These are phyloP conservation scores for Rhyacophila brunnea DNA, from an alignment of 1,140 invertebrate genomes.

Conservation along the genomic window DNA sequence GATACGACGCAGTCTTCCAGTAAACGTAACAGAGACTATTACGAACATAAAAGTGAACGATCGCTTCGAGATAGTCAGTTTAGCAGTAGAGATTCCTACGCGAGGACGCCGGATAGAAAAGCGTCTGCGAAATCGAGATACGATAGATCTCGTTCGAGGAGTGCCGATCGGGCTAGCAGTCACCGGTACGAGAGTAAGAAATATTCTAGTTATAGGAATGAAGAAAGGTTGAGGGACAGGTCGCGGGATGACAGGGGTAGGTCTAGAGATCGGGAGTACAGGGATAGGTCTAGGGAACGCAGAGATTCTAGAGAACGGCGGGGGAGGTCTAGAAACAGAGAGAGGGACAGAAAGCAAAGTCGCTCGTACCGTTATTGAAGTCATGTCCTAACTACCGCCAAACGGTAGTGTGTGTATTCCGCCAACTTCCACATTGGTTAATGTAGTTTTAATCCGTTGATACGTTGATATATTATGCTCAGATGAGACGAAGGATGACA, in stretches of 20 bases:
- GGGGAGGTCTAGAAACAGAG: conserved; percentile 14
- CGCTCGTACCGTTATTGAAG: not conserved
- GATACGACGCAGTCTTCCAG: conserved; percentile 11
- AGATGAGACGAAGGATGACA: too few species aligned
- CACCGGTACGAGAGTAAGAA: conserved; percentile 20
- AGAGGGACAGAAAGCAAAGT: conserved; percentile 12
- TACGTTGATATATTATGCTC: too few species aligned
- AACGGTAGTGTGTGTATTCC: too few species aligned
- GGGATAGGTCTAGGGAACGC: conserved; percentile 21
- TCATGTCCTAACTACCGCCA: too few species aligned
- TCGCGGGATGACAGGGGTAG: conserved; percentile 4
- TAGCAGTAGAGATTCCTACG: conserved; percentile 23
- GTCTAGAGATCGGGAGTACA: conserved; percentile 9
- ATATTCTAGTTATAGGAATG: conserved; percentile 1
- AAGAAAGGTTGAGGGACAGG: conserved; percentile 26
- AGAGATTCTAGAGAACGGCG: conserved; percentile 18
- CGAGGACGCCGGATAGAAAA: conserved; percentile 23
- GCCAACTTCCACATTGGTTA: too few species aligned
- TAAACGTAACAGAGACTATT: conserved; percentile 14
- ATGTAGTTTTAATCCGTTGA: too few species aligned
- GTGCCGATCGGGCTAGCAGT: conserved; percentile 20
- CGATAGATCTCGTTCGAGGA: conserved; percentile 27
- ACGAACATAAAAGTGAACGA: conserved; percentile 10
- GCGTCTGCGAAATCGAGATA: conserved; percentile 24
- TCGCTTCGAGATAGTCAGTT: conserved; percentile 18